Evolutionary conservation across 2,888 invertebrate species (phyloP).

Genomic region (Drosophila ezoana): DNA sequence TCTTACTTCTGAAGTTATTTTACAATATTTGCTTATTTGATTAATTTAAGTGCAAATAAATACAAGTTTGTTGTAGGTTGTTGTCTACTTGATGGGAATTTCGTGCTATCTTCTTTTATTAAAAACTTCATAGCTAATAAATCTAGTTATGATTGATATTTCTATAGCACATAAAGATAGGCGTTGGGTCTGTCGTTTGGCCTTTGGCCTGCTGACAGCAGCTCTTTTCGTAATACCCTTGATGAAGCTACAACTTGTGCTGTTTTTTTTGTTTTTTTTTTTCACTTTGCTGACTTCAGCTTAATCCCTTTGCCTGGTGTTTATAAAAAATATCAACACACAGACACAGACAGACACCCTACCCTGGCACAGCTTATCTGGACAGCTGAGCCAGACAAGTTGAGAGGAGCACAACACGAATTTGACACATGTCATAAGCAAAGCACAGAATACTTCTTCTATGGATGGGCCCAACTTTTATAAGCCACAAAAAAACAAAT

Average conservation of each 20-base stretch:
- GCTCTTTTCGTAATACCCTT: slow-evolving; percentile 26
- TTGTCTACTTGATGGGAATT: neutral
- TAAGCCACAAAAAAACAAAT: slow-evolving; percentile 76
- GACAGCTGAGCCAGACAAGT: slow-evolving; percentile 48
- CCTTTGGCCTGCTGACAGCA: slow-evolving; percentile 22
- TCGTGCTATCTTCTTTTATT: slow-evolving; percentile 2
- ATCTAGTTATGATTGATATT: slow-evolving; percentile 28
- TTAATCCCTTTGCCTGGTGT: slow-evolving; percentile 61
- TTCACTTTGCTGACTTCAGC: slow-evolving; percentile 54
- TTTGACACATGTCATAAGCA: slow-evolving; percentile 78
- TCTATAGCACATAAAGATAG: neutral
- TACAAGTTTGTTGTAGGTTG: neutral
- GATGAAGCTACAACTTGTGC: slow-evolving; percentile 20
- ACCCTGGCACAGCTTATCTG: slow-evolving; percentile 45
- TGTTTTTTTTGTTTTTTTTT: slow-evolving; percentile 4
- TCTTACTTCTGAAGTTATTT: neutral
- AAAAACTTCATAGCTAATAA: slow-evolving; percentile 12
- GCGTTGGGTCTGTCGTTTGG: slow-evolving; percentile 6
- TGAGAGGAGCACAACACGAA: slow-evolving; percentile 44
- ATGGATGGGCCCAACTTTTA: slow-evolving; percentile 24
- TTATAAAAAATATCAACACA: slow-evolving; percentile 41
- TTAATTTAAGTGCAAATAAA: slow-evolving; percentile 6
- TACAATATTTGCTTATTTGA: neutral
- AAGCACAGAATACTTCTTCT: slow-evolving; percentile 20
- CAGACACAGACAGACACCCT: slow-evolving; percentile 9